Evolutionary conservation across 2,797 vertebrate species (phyloP).

Genomic region (Coracias cyanogaster): DNA sequence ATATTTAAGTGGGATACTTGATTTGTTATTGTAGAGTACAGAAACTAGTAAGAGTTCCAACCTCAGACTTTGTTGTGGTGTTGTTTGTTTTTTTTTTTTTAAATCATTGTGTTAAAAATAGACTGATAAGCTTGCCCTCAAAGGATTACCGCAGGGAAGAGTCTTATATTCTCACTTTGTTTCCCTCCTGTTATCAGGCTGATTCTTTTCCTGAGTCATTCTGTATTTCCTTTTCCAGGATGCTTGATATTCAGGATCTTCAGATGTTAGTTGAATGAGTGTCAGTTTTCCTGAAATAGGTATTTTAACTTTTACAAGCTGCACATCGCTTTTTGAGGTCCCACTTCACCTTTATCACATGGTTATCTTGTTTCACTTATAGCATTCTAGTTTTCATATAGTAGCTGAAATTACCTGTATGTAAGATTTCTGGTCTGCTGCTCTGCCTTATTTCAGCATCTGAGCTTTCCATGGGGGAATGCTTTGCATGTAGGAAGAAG

Average conservation of each 20-base stretch:
- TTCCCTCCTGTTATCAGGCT: background rate
- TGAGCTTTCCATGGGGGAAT: background rate
- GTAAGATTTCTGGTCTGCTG: background rate
- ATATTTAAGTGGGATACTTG: background rate
- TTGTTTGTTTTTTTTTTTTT: background rate
- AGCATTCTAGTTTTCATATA: background rate
- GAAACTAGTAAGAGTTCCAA: background rate
- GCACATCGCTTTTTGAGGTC: background rate
- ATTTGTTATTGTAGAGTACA: background rate
- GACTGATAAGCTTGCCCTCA: slow-evolving; percentile 4
- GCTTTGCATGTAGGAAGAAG: background rate
- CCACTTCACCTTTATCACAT: background rate
- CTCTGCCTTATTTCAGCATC: background rate
- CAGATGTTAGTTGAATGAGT: background rate
- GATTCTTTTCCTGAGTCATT: background rate
- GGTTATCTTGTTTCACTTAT: background rate
- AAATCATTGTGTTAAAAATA: slow-evolving; percentile 8
- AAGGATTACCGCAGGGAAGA: background rate
- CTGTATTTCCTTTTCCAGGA: slow-evolving; percentile 13
- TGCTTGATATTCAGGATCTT: background rate
- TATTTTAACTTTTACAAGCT: background rate
- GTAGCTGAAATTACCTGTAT: background rate
- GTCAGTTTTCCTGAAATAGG: background rate
- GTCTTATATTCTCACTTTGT: background rate
- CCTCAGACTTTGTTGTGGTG: background rate